Percentiles rank a stretch among this genome's conserved stretches.
These are phyloP conservation scores for Pseudochirops cupreus DNA, from an alignment of 2,797 vertebrate genomes.

Conservation along the genomic window DNA sequence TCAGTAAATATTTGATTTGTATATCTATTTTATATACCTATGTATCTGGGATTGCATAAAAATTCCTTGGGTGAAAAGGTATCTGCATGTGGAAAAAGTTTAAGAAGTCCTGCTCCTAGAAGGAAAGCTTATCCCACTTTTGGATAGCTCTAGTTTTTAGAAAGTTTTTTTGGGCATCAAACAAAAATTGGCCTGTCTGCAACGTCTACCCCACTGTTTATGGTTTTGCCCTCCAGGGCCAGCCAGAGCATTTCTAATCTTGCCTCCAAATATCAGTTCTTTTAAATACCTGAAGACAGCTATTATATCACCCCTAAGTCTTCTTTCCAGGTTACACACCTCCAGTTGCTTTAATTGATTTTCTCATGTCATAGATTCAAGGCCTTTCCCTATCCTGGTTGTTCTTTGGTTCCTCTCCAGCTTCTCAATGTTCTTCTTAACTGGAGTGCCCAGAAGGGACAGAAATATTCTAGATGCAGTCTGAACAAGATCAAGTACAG, in stretches of 20 bases:
- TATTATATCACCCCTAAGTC: not conserved
- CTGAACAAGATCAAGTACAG: not conserved
- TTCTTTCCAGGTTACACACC: not conserved
- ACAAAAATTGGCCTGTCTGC: not conserved
- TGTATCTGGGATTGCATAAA: too few relatives aligned
- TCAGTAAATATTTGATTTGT: too few relatives aligned
- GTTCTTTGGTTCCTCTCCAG: not conserved
- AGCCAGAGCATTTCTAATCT: not conserved
- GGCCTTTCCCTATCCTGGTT: not conserved
- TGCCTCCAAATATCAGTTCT: not conserved
- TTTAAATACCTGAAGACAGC: not conserved
- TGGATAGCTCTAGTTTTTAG: too few relatives aligned
- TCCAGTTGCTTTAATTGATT: not conserved
- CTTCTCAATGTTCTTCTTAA: not conserved
- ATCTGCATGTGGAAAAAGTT: too few relatives aligned
- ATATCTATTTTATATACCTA: too few relatives aligned
- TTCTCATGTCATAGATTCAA: not conserved
- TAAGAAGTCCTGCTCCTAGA: not conserved
- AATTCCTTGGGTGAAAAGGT: too few relatives aligned
- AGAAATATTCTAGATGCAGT: not conserved
- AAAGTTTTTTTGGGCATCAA: too few relatives aligned
- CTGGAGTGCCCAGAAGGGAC: not conserved
- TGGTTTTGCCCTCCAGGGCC: not conserved
- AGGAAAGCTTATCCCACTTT: not conserved
- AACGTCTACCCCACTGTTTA: not conserved